Conservation (phyloP, 2,888 invertebrate genomes). For the Pyrochroa serraticornis region DNA sequence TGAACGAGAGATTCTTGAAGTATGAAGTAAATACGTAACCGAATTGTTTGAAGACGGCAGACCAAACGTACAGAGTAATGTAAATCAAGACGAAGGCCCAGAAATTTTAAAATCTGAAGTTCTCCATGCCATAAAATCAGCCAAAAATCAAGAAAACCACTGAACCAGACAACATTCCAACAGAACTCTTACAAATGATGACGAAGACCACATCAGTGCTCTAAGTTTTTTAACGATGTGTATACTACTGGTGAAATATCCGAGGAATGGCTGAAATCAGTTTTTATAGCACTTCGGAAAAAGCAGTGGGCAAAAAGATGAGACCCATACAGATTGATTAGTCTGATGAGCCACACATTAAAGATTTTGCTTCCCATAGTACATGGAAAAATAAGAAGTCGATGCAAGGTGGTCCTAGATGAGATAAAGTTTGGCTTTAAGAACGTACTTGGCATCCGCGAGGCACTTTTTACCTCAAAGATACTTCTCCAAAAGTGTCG, state of each 20-base stretch:
- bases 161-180: neutral
- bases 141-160: conserved; percentile 2
- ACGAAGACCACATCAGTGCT: conserved; percentile 5
- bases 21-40: too few relatives aligned
- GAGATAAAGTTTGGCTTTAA: neutral
- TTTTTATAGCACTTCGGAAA: conserved; percentile 8
- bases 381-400: neutral
- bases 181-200: conserved; percentile 1
- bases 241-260: too few relatives aligned
- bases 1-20: neutral
- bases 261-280: too few relatives aligned
- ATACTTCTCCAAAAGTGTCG: conserved; percentile 7
- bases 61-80: neutral
- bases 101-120: conserved; percentile 1
- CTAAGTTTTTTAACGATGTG: too few relatives aligned
- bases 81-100: neutral
- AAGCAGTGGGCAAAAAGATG: conserved; percentile 14
- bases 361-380: conserved; percentile 7
- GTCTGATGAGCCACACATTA: too few relatives aligned
- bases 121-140: too few relatives aligned
- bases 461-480: conserved; percentile 2
- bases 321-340: conserved; percentile 6
- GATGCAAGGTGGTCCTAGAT: conserved; percentile 3
- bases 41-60: neutral
- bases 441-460: too few relatives aligned